Conservation (phyloP, 2,797 vertebrate species). For the Trachurus trachurus region DNA sequence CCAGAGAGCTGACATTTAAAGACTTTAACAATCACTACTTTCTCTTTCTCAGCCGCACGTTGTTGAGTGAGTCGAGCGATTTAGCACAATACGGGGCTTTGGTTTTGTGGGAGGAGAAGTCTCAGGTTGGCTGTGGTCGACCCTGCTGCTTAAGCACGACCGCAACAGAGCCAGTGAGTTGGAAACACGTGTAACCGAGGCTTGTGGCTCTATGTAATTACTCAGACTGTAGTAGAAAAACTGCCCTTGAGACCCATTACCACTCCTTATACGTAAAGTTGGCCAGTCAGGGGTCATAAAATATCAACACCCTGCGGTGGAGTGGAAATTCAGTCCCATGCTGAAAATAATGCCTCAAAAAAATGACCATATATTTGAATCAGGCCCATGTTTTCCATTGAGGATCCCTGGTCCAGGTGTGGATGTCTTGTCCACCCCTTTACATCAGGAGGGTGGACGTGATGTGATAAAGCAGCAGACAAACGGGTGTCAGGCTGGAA, state of each 20-base stretch:
- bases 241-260: background rate
- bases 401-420: background rate
- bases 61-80: background rate
- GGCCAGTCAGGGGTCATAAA: background rate
- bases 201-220: background rate
- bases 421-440: constrained; percentile 23
- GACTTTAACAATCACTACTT: background rate
- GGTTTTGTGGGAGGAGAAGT: background rate
- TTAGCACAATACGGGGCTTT: background rate
- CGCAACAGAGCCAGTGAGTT: background rate
- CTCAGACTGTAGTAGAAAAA: background rate
- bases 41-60: background rate
- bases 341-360: constrained; percentile 5
- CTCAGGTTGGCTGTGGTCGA: background rate
- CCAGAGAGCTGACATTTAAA: background rate
- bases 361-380: background rate
- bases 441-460: constrained; percentile 24
- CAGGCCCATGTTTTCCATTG: background rate
- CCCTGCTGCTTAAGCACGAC: background rate
- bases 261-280: background rate
- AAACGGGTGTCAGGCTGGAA: constrained; percentile 20
- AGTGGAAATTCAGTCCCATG: constrained; percentile 10
- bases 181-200: background rate
- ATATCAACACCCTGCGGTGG: background rate
- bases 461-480: constrained; percentile 15